Percentiles rank a stretch among this genome's conserved stretches.
These are phyloP conservation scores for Orchestia grillus DNA, from an alignment of 1,140 invertebrate species.

Conservation along the genomic window DNA sequence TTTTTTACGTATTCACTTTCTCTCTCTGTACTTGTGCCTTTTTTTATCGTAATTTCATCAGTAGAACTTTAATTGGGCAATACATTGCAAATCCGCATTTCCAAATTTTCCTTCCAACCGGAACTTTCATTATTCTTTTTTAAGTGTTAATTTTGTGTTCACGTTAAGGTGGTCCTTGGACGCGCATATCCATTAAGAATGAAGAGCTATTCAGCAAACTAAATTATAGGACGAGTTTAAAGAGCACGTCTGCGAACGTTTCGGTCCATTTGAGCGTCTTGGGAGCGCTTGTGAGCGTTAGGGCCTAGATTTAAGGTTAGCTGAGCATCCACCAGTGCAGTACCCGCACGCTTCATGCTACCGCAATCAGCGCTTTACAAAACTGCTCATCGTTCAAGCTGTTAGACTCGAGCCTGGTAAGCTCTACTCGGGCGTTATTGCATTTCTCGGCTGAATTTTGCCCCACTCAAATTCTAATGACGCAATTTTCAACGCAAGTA, in stretches of 20 bases:
- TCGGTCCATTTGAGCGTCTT: neutral
- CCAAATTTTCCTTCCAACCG: too few relatives aligned
- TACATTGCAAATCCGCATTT: too few relatives aligned
- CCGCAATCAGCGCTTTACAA: neutral
- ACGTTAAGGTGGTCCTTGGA: neutral
- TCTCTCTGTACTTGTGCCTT: too few relatives aligned
- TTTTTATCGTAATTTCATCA: too few relatives aligned
- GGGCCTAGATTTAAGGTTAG: neutral
- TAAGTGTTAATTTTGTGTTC: neutral
- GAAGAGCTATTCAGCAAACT: neutral
- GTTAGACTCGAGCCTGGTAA: neutral
- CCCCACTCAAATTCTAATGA: conserved; percentile 26
- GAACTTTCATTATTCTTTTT: too few relatives aligned
- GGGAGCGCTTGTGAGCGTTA: neutral
- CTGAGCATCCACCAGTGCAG: neutral
- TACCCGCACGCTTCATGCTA: neutral
- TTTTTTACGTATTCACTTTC: too few relatives aligned
- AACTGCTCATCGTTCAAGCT: conserved; percentile 7
- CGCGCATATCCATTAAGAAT: neutral
- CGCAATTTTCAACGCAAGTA: conserved; percentile 32
- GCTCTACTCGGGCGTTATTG: conserved; percentile 7
- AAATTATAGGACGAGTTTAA: neutral
- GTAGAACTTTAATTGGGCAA: too few relatives aligned
- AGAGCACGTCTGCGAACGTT: neutral
- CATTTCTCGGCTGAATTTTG: conserved; percentile 17